Percentiles rank a stretch among this genome's conserved stretches.
Evolutionary conservation across 2,797 vertebrate species (phyloP).

Genomic region (Malacoraja senta): DNA sequence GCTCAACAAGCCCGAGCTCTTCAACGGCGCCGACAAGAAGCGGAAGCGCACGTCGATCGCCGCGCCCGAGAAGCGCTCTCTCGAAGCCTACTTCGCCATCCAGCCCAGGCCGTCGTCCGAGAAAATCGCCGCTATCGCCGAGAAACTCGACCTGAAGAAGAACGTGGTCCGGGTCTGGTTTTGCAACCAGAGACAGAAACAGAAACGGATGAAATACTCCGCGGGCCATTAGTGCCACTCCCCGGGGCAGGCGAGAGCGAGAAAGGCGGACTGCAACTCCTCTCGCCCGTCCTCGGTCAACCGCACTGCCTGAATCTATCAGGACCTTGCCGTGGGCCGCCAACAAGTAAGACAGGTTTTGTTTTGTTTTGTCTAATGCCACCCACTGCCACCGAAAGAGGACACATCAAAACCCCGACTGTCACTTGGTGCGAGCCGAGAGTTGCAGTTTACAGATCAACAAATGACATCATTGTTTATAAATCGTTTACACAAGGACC

Average conservation of each 20-base stretch:
- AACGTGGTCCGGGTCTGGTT: slow-evolving; percentile 98
- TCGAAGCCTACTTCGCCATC: slow-evolving; percentile 91
- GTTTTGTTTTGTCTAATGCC: slow-evolving; percentile 62
- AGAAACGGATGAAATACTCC: slow-evolving; percentile 97
- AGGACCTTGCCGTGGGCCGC: slow-evolving; percentile 14
- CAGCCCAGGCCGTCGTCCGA: slow-evolving; percentile 91
- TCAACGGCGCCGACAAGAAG: slow-evolving; percentile 90
- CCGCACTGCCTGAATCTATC: not conserved
- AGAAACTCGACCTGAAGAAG: slow-evolving; percentile 96
- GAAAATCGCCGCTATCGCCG: slow-evolving; percentile 92
- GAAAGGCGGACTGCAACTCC: not conserved
- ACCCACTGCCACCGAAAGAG: slow-evolving; percentile 33
- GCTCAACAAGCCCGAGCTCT: slow-evolving; percentile 92
- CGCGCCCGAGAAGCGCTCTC: slow-evolving; percentile 84
- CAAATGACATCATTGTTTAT: not conserved
- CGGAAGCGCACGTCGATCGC: slow-evolving; percentile 92
- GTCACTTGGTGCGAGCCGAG: not conserved
- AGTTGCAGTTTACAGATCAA: not conserved
- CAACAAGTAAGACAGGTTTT: slow-evolving; percentile 76
- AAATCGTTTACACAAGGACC: slow-evolving; percentile 19
- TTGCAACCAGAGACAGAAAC: slow-evolving; percentile 97
- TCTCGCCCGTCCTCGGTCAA: not conserved
- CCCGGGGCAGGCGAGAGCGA: slow-evolving; percentile 12
- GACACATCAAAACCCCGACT: not conserved
- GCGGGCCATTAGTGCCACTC: slow-evolving; percentile 73